Base-by-base conservation (phyloP, 2,113 vertebrate genomes). In the Tragelaphus strepsiceros region DNA sequence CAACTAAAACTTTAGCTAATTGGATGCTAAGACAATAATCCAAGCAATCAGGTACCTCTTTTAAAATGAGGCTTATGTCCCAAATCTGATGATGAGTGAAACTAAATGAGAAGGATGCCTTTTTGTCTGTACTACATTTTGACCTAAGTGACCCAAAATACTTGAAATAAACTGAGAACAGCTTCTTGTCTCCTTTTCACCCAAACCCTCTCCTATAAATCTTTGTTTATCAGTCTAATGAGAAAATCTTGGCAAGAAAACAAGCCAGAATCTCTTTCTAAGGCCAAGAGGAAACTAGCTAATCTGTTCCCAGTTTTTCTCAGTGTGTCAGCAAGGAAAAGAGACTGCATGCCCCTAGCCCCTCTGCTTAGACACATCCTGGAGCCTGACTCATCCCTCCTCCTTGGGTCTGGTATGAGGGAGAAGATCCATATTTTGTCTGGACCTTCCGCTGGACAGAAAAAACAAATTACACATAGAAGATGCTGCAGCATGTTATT, bases 161-260 rank as follows among this genome's bases (percentile, higher is more conserved):
- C 21, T 93, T 90, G 46, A 91, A 82, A 35, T 58, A 89, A 26
- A 80, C 39, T n/a, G 32, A 88, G 22, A 86, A 15, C 3, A 11
- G 6, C 28, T 95, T 49, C 53, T 46, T 81, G 16, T 39, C 14
- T 46, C 7, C 53, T 88, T 86, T 92, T 59, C 24, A 58, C 11
- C 22, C 32, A 90, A 61, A 10, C 32, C 1, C 1, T 92, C 58
- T 82, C 49, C 8, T 51, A 80, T 67, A 78, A 96, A 88, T 28
- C 51, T 95, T 61, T 84, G 19, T 59, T 92, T 96, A 53, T 14
- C 71, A 90, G 30, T 80, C 32, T 64, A 43, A 88, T 26, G 32
- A 96, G 43, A 80, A 95, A 49, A 22, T 78, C 7, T 87, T 90
- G 74, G 74, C 16, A 84, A 94, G 58, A 62, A 97, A 84, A 91